A percentile compares a stretch with the other conserved stretches of the same genome.
These are phyloP conservation scores for Hypothenemus hampei DNA, from an alignment of 1,140 invertebrate genomes.

Conservation along the genomic window DNA sequence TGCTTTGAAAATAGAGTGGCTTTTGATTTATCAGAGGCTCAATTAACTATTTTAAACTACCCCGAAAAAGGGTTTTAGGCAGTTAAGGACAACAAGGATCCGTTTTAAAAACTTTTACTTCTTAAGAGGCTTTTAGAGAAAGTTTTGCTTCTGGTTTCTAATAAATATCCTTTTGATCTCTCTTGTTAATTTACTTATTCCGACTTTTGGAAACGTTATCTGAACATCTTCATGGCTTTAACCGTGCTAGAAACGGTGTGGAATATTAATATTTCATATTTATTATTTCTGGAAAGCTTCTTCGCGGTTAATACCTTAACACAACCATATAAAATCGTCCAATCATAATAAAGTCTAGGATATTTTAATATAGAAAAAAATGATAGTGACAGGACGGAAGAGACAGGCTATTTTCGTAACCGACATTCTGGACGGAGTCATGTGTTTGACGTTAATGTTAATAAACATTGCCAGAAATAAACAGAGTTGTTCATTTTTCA, in stretches of 20 bases:
- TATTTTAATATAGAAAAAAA: slow-evolving; percentile 12
- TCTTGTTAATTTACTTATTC: neutral
- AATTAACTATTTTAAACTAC: slow-evolving; percentile 9
- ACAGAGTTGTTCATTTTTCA: slow-evolving; percentile 11
- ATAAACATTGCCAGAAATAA: slow-evolving; percentile 19
- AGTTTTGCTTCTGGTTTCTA: neutral
- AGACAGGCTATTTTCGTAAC: slow-evolving; percentile 5
- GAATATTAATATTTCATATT: slow-evolving; percentile 12
- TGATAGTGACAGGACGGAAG: slow-evolving; percentile 11
- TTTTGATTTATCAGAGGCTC: slow-evolving; percentile 7
- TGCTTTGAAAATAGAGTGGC: slow-evolving; percentile 2
- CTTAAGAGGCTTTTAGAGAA: slow-evolving; percentile 9
- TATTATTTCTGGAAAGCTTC: slow-evolving; percentile 9
- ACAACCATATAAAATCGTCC: neutral
- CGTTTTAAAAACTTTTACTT: slow-evolving; percentile 10
- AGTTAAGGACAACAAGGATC: slow-evolving; percentile 3
- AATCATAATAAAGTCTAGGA: slow-evolving; percentile 17
- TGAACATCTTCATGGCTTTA: too few relatives aligned
- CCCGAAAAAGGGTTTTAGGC: slow-evolving; percentile 8
- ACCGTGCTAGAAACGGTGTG: neutral
- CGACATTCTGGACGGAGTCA: neutral
- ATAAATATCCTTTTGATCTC: neutral
- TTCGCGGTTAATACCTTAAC: slow-evolving; percentile 5
- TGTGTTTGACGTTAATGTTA: slow-evolving; percentile 12
- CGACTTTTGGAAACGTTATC: too few relatives aligned